phyloP scores from a whole-genome alignment of 2,113 vertebrate genomes.

The Cavia porcellus region DNA sequence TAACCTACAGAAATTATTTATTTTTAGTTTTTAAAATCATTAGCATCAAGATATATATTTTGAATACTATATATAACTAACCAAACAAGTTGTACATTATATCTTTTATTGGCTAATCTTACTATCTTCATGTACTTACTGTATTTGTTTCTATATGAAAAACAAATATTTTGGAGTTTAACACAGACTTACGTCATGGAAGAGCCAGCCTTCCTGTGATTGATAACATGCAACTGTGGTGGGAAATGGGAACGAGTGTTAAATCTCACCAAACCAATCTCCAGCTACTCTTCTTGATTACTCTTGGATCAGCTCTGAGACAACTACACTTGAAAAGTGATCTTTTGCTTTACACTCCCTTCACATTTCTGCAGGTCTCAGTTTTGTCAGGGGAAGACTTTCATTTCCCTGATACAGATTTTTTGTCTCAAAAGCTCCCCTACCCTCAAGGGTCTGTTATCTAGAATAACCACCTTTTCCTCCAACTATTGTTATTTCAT shows the following conservation, averaged over 20 bases:
- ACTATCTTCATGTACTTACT: not conserved
- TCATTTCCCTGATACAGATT: not conserved
- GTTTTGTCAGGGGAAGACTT: conserved; percentile 41
- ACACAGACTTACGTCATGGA: conserved; percentile 7
- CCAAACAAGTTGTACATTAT: conserved; percentile 31
- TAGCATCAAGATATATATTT: not conserved
- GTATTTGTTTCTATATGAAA: conserved; percentile 20
- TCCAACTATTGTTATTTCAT: not conserved
- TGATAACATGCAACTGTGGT: not conserved
- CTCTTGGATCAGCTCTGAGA: not conserved
- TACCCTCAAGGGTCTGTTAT: not conserved
- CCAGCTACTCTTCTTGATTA: not conserved
- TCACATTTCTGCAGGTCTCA: conserved; percentile 33
- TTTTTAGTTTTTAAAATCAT: no score
- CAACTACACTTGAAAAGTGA: not conserved
- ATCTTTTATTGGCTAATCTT: conserved; percentile 57
- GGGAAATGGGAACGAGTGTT: not conserved
- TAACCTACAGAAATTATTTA: conserved; percentile 21
- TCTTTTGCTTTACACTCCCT: not conserved
- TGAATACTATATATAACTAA: conserved; percentile 46
- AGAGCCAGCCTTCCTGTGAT: not conserved
- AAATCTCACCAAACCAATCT: not conserved
- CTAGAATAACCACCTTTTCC: not conserved
- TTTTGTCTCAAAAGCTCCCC: not conserved
- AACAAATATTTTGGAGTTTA: conserved; percentile 48